Base-by-base conservation (phyloP, 2,797 vertebrate genomes). In the Bryconaethiops microstoma region DNA sequence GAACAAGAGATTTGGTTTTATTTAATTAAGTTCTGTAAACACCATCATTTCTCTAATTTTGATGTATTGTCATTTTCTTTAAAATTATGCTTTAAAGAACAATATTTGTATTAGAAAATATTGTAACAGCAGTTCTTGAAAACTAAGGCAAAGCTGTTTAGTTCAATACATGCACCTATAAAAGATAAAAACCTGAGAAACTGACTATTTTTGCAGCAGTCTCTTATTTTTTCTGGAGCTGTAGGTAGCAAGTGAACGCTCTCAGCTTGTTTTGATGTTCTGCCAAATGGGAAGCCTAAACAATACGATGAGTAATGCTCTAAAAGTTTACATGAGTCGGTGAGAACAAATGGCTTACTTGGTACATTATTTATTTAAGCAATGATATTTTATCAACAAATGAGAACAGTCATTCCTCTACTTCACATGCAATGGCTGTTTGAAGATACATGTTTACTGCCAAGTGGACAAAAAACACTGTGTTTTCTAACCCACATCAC, bases 401-500 rank as follows among this genome's bases (percentile, higher is more conserved):
- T 6, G 2, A 3, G 21, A 29, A 65, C 23, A 19, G 2, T 50
- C 57, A 72, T 14, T 39, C 13, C 7, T 35, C 5, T 35, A 52
- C 23, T 29, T 19, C 42, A 69, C 17, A 60, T 23, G 23, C 29
- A 69, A 62, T 62, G 7, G 14, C 12, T 8, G 13, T 45, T 65
- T 10, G 10, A 35, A 2, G 59, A 29, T 16, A 23, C 39, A 25
- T 0, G 48, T 63, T 79, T 40, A 64, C 42, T 42, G 14, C 60
- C 21, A 21, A 59, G 9, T 74, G 54, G 19, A 54, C 23, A 55
- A 39, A 55, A 54, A 64, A 21, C 0, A 14, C 14, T 8, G 25
- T 55, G 57, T 67, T 42, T 39, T 68, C 39, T 45, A 54, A 64
- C 65, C 64, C 74, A 42, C 80, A 77, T 80, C 71, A 84, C 78